Conservation (phyloP, 2,888 invertebrate genomes). For the Portevinia maculata region DNA sequence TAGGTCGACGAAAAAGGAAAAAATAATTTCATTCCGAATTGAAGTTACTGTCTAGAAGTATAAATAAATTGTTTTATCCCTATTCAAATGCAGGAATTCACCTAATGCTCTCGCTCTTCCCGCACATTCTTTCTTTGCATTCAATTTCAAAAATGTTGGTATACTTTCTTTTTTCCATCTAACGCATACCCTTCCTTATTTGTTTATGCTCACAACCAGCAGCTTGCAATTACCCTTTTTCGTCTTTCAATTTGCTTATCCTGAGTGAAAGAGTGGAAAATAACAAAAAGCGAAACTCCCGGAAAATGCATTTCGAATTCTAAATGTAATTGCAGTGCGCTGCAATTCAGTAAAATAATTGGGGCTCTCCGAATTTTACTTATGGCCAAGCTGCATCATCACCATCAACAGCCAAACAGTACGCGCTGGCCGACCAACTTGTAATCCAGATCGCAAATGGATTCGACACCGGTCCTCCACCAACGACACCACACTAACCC, state of each 20-base stretch:
- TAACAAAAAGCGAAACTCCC: conserved; percentile 16
- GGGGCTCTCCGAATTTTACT: conserved; percentile 46
- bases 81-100: neutral
- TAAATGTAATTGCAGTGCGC: conserved; percentile 56
- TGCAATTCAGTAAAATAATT: conserved; percentile 57
- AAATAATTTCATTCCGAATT: too few species aligned
- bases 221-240: conserved; percentile 42
- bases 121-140: neutral
- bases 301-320: conserved; percentile 52
- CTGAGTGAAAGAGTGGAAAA: neutral
- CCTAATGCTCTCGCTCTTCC: neutral
- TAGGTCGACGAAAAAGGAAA: too few species aligned
- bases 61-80: conserved; percentile 76
- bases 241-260: conserved; percentile 20
- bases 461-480: conserved; percentile 26
- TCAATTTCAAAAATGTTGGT: neutral
- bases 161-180: neutral
- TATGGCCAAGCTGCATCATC: conserved; percentile 59
- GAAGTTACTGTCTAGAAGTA: too few species aligned
- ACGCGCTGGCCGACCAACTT: conserved; percentile 39
- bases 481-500: conserved; percentile 25
- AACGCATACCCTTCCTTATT: conserved; percentile 3
- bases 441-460: conserved; percentile 62
- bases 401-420: conserved; percentile 16
- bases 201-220: conserved; percentile 11